Conservation (phyloP, 2,113 vertebrate species). For the Phrynosoma platyrhinos region DNA sequence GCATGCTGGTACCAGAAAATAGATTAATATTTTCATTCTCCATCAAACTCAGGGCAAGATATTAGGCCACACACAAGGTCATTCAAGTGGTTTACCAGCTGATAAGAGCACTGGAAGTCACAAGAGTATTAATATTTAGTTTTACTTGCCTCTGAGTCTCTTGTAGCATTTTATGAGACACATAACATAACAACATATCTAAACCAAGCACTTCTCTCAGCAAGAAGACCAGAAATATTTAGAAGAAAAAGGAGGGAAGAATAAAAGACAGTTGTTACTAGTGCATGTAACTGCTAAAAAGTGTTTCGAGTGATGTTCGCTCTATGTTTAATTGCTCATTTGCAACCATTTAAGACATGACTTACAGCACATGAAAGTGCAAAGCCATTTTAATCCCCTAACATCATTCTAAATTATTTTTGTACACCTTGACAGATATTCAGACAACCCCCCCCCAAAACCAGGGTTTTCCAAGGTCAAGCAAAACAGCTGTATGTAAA, state of each 20-base stretch:
- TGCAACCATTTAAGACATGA: conserved; percentile 16
- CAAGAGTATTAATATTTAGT: neutral
- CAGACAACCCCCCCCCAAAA: neutral
- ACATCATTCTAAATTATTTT: conserved; percentile 49
- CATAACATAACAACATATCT: no score
- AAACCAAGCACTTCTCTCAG: neutral
- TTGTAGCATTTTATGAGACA: neutral
- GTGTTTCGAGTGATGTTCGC: neutral
- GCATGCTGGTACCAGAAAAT: neutral
- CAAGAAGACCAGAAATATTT: neutral
- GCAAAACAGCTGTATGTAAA: conserved; percentile 58
- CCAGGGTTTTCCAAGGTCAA: conserved; percentile 43
- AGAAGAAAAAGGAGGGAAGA: neutral
- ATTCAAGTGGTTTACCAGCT: neutral
- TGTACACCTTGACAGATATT: conserved; percentile 34
- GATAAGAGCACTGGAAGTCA: neutral
- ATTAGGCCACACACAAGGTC: neutral
- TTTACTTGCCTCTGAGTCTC: neutral
- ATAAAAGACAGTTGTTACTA: neutral
- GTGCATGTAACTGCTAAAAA: neutral
- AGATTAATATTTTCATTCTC: neutral
- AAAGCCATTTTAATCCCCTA: conserved; percentile 30
- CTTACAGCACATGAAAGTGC: neutral
- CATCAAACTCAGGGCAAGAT: neutral
- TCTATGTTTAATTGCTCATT: neutral